Conservation (phyloP, 2,797 vertebrate species). For the Danio aesculapii region DNA sequence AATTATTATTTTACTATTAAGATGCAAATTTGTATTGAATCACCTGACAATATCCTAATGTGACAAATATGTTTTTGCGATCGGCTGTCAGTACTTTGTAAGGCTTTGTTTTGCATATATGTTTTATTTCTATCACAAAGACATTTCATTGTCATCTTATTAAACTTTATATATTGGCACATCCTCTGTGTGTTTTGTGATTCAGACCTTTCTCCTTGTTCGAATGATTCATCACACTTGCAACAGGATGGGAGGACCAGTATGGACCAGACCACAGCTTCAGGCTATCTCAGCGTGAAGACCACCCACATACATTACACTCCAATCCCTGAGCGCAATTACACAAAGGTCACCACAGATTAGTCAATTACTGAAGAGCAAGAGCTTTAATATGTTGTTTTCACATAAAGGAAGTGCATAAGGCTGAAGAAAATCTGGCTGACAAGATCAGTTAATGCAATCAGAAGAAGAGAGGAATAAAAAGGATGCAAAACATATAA, state of each 20-base stretch:
- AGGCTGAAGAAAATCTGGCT: background rate
- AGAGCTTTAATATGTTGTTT: constrained; percentile 5
- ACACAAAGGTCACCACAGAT: constrained; percentile 35
- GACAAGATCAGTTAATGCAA: background rate
- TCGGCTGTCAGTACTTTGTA: background rate
- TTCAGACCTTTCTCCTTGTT: background rate
- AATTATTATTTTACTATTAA: background rate
- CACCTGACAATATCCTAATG: background rate
- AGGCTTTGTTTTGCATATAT: background rate
- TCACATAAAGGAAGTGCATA: background rate
- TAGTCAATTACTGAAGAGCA: constrained; percentile 6
- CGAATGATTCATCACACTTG: constrained; percentile 28
- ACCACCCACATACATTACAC: constrained; percentile 24
- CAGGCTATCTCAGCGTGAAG: constrained; percentile 25
- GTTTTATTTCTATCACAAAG: background rate
- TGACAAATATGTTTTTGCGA: background rate
- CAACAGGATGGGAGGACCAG: background rate
- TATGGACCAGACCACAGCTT: constrained; percentile 11
- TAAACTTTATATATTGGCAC: background rate
- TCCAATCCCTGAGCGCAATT: background rate
- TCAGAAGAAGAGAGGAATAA: background rate
- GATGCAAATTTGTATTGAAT: background rate
- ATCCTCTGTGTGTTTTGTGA: constrained; percentile 18
- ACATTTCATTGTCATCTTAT: background rate
- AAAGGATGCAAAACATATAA: background rate